Base-by-base conservation (phyloP, 2,113 vertebrate species). In the Athene noctua region DNA sequence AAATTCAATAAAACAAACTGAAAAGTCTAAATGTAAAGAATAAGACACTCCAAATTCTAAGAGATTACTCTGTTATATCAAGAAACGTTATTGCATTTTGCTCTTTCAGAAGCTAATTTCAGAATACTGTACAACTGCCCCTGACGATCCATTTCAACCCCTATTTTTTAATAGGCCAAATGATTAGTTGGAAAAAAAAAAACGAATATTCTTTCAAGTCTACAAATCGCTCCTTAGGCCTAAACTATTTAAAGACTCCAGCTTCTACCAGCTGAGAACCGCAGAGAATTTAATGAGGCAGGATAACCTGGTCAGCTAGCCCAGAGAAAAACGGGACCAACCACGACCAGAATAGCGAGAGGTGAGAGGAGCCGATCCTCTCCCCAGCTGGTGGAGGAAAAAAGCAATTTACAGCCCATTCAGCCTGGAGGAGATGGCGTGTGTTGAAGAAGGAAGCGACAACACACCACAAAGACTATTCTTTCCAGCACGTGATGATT, bases 281-380 rank as follows among this genome's bases (percentile, higher is more conserved):
- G 13, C 40, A 32, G 72, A 15, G 49, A 25, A n/a, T n/a, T 15
- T 42, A 36, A 55, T 3, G n/a, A 36, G 65, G 40, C 30, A 3
- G 0, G 14, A 17, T 23, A 57, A 42, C 16, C 65, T 44, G 73
- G 26, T 3, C 65, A 71, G 40, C 14, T 9, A 22, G 30, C 47
- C 5, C n/a, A 42, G 49, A 75, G 71, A 23, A 44, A 30, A 46
- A 54, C 29, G 44, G 62, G 13, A 15, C 54, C 34, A 17, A 5
- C 15, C 5, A 5, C 1, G 2, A 11, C 44, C 27, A 8, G 20
- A 27, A 8, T 0, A 8, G 32, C 54, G 34, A 20, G 55, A 42
- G 25, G 55, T 3, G 13, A 34, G 16, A 55, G 71, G 34, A 34
- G 62, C 40, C 2, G 3, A 14, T 3, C 12, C 38, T 26, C 46